Conservation (phyloP, 2,797 vertebrate species). For the Diplodus sargus region DNA sequence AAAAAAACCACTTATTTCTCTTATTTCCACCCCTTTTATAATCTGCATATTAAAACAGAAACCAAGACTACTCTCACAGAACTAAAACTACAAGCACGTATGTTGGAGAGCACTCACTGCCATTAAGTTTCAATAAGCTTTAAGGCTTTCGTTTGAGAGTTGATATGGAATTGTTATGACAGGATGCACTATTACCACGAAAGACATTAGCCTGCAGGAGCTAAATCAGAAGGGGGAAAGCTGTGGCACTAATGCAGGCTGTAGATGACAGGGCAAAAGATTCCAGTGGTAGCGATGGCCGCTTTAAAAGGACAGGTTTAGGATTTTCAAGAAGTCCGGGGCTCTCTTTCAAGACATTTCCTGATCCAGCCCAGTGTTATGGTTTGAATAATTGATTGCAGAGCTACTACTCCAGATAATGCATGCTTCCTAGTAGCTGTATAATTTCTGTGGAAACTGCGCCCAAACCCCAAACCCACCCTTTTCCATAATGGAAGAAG, state of each 20-base stretch:
- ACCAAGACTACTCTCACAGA: background rate
- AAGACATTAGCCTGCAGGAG: slow-evolving; percentile 13
- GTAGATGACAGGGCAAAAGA: slow-evolving; percentile 50
- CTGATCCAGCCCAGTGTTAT: slow-evolving; percentile 46
- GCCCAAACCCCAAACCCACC: slow-evolving; percentile 18
- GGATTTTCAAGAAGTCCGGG: slow-evolving; percentile 42
- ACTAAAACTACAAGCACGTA: background rate
- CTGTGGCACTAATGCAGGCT: slow-evolving; percentile 14
- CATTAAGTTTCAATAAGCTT: slow-evolving; percentile 9
- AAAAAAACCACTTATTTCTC: too few species aligned
- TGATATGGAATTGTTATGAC: slow-evolving; percentile 19
- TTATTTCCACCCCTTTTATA: background rate
- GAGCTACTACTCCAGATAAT: slow-evolving; percentile 31
- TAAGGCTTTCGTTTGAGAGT: slow-evolving; percentile 11
- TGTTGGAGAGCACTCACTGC: background rate
- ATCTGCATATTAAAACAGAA: slow-evolving; percentile 7
- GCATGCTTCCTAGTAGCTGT: background rate
- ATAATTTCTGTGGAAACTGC: slow-evolving; percentile 30
- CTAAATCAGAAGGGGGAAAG: slow-evolving; percentile 24
- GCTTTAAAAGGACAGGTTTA: slow-evolving; percentile 42
- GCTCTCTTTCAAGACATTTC: slow-evolving; percentile 32
- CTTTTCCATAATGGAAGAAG: slow-evolving; percentile 9
- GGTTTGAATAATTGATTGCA: slow-evolving; percentile 56
- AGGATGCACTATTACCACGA: slow-evolving; percentile 24
- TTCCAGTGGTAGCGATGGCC: slow-evolving; percentile 44